Evolutionary conservation across 2,888 invertebrate genomes (phyloP), one percentile per base, ranked within the genome.

Genomic region (Mechanitis mazaeus): DNA sequence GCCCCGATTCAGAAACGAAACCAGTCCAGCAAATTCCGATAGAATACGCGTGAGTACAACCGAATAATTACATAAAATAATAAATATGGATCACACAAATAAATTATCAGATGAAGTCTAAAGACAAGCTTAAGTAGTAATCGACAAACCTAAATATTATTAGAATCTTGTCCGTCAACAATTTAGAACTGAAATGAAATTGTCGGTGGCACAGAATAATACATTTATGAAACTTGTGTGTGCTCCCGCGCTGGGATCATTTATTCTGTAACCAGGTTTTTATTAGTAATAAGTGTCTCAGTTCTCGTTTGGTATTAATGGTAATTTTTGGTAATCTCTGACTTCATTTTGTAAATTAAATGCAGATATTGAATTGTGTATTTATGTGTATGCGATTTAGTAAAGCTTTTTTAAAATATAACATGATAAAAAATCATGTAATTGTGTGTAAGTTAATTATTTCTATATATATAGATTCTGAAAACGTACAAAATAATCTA

Each of bases 191-290:
- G 65, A 67, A 77, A 75, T 77, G 71, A 75, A 75, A 77, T 72
- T 69, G 75, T 64, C 68, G 63, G 68, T 69, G 68, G 69, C 71
- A 74, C 72, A 68, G 74, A 75, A 79, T 80, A 79, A 76, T 80
- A 79, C 76, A 78, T 80, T 80, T 80, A 80, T 79, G 77, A 72
- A 74, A 67, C 60, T 79, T 80, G 80, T 81, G 81, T 72, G 63
- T 45, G 69, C 72, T 78, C 80, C 80, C 68, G 64, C 64, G 65
- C 64, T 61, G 58, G 53, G 63, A 56, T 65, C 65, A 66, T 61
- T 64, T 66, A 62, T 66, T 69, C 67, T 68, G 69, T 64, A 67
- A 67, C 67, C 60, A 61, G 64, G 60, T 59, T 64, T 11, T 61
- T 64, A 63, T 57, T 63, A 62, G 63, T 59, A 61, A 58, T 56